Evolutionary conservation across 1,140 invertebrate species (phyloP).

Genomic region (Piezodorus guildinii): DNA sequence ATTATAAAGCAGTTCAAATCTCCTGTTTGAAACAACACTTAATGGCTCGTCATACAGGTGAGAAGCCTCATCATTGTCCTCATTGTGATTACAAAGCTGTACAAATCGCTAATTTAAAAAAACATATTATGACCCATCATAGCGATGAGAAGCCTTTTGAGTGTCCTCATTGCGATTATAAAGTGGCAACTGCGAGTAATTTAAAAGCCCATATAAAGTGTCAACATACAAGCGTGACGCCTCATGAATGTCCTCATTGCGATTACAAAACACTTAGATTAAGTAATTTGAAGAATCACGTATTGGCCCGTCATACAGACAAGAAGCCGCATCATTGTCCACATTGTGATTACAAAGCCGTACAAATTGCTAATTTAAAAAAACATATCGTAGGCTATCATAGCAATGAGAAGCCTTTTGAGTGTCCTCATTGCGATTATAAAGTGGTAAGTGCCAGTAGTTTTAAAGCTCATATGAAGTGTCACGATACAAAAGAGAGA

Average conservation of each 20-base stretch:
- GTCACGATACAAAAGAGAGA: background rate
- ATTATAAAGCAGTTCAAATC: background rate
- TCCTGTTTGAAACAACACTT: background rate
- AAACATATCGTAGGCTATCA: no score
- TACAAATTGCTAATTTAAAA: background rate
- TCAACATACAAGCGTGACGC: background rate
- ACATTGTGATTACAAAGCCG: background rate
- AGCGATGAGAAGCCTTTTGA: background rate
- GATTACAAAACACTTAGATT: no score
- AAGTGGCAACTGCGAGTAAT: background rate
- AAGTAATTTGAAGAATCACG: no score
- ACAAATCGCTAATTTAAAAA: background rate
- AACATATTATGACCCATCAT: background rate
- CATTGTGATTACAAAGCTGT: background rate
- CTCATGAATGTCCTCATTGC: background rate
- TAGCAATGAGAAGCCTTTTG: background rate
- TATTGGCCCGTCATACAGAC: no score
- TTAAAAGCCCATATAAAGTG: background rate
- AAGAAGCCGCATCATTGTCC: background rate
- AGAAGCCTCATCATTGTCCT: background rate
- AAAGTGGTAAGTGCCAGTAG: background rate
- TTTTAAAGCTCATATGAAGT: background rate
- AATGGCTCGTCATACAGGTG: no score
- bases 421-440: slow-evolving; percentile 5
- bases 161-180: background rate